Conservation (phyloP, 53 echinoderm and acorn worm species). For the Pentamera pediparva region DNA sequence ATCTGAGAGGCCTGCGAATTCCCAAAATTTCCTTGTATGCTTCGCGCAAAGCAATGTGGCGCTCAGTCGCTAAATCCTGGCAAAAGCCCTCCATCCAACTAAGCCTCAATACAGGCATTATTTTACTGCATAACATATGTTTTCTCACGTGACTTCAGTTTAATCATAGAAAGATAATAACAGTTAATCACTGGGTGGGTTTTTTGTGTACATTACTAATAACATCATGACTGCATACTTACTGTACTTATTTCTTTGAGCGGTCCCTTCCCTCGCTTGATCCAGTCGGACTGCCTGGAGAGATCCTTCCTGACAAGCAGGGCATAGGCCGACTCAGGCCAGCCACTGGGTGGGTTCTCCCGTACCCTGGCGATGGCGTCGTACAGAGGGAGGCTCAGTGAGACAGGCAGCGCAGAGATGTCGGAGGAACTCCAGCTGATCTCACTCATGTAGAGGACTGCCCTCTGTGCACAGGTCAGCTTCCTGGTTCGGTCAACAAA, state of each 20-base stretch:
- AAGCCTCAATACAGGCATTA: no score
- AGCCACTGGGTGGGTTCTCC: slow-evolving; percentile 71
- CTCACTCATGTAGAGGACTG: slow-evolving; percentile 77
- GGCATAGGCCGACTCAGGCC: slow-evolving; percentile 87
- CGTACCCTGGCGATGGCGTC: slow-evolving; percentile 59
- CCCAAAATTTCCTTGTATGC: no score
- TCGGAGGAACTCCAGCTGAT: slow-evolving; percentile 57
- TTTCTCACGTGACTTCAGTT: no score
- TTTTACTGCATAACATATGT: no score
- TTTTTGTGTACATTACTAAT: no score
- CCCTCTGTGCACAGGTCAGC: slow-evolving; percentile 55
- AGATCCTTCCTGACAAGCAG: slow-evolving; percentile 78
- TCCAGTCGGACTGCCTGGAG: slow-evolving; percentile 68
- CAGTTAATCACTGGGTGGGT: no score
- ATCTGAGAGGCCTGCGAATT: no score
- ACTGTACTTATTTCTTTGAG: slow-evolving; percentile 16
- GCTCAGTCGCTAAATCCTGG: no score
- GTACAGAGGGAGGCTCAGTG: slow-evolving; percentile 72
- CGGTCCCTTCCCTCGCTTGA: slow-evolving; percentile 22
- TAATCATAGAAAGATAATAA: no score
- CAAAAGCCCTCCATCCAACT: no score
- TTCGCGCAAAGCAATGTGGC: no score
- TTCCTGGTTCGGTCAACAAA: slow-evolving; percentile 31
- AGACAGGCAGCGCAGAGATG: slow-evolving; percentile 65
- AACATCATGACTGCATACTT: no score